A percentile compares a stretch with the other conserved stretches of the same genome.
phyloP scores from a whole-genome alignment of 2,888 invertebrate species.

The Eulithis testata region DNA sequence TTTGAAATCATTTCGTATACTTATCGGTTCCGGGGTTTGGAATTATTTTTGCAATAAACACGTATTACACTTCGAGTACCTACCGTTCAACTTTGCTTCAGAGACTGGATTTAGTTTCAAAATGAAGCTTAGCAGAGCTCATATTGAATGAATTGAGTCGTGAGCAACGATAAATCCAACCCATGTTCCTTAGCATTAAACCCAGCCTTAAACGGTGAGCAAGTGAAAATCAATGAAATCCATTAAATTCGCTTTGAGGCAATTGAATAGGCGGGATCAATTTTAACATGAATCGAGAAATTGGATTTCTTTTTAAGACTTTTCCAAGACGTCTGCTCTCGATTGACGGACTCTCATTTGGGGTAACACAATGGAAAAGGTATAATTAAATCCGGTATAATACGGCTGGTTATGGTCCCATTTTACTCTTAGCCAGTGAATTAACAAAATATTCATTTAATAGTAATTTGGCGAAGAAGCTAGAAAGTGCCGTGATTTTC shows the following conservation, averaged over 20 bases:
- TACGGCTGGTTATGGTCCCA: slow-evolving; percentile 14
- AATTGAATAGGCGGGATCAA: slow-evolving; percentile 51
- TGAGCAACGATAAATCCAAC: slow-evolving; percentile 17
- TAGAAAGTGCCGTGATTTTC: neutral
- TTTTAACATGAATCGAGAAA: slow-evolving; percentile 51
- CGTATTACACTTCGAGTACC: neutral
- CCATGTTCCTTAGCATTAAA: slow-evolving; percentile 23
- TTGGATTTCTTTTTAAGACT: slow-evolving; percentile 50
- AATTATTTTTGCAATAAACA: slow-evolving; percentile 5
- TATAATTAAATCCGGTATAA: slow-evolving; percentile 16
- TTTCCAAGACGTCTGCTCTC: slow-evolving; percentile 41
- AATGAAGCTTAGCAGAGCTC: neutral
- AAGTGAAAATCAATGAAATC: slow-evolving; percentile 45
- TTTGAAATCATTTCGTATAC: neutral
- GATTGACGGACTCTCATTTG: slow-evolving; percentile 37
- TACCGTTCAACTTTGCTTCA: neutral
- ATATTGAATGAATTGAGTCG: slow-evolving; percentile 4
- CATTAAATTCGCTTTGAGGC: slow-evolving; percentile 43
- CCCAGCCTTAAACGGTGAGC: slow-evolving; percentile 33
- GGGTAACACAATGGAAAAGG: slow-evolving; percentile 22
- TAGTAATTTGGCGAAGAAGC: slow-evolving; percentile 5
- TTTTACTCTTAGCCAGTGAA: slow-evolving; percentile 11
- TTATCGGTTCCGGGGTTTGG: neutral
- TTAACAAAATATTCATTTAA: slow-evolving; percentile 15
- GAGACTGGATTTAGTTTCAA: slow-evolving; percentile 3